Percentiles rank a stretch among this genome's conserved stretches.
Conservation (phyloP, 2,113 vertebrate species). For the Syrmaticus mikado region DNA sequence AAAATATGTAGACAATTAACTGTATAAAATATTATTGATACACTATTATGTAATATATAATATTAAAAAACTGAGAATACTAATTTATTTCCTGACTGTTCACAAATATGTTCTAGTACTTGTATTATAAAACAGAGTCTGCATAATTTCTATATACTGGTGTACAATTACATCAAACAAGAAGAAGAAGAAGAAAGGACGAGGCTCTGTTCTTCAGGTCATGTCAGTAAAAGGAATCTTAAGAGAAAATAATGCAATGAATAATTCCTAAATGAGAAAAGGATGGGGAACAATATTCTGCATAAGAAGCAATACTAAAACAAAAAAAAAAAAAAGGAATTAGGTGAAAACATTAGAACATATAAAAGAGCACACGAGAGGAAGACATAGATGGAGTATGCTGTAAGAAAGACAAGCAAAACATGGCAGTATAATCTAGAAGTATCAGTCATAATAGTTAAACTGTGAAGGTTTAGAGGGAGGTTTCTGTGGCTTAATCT, state of each 20-base stretch:
- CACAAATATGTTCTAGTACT: neutral
- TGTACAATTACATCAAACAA: neutral
- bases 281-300: neutral
- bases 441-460: neutral
- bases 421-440: neutral
- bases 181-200: neutral
- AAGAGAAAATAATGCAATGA: neutral
- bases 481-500: neutral
- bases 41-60: neutral
- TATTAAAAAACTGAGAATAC: neutral
- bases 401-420: neutral
- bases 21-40: neutral
- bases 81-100: neutral
- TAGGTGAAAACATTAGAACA: neutral
- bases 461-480: neutral
- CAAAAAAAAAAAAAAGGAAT: neutral
- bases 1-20: neutral
- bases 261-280: neutral
- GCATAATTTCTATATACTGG: neutral
- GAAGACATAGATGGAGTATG: neutral
- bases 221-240: neutral
- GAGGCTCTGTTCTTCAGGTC: neutral
- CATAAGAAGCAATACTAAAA: neutral
- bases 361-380: neutral
- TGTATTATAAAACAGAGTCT: neutral